A percentile compares a stretch with the other conserved stretches of the same genome.
These are phyloP conservation scores for Plebejus melissa DNA, from an alignment of 2,888 invertebrate species.

Conservation along the genomic window DNA sequence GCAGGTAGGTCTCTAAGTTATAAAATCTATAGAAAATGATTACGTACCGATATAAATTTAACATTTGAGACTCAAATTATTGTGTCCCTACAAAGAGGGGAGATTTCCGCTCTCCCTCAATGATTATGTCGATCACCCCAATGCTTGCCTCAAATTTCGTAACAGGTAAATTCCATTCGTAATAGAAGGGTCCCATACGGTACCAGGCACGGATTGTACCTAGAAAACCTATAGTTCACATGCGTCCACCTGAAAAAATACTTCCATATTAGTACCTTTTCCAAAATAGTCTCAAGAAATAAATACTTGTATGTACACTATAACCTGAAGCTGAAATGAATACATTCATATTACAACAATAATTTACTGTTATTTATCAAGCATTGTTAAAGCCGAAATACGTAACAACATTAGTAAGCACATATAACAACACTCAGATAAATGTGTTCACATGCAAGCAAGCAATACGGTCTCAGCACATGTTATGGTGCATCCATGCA, in stretches of 20 bases:
- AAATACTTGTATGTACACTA: neutral
- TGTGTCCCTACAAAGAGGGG: neutral
- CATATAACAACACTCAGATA: neutral
- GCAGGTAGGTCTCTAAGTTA: constrained; percentile 56
- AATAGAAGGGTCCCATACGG: constrained; percentile 51
- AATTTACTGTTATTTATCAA: neutral
- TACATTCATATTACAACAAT: neutral
- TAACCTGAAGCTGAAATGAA: constrained; percentile 1
- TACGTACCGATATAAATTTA: constrained; percentile 32
- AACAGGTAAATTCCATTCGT: constrained; percentile 44
- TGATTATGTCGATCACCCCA: constrained; percentile 39
- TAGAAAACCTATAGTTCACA: constrained; percentile 12
- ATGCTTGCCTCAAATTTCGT: constrained; percentile 57
- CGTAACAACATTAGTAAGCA: neutral
- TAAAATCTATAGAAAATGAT: neutral
- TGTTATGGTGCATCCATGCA: constrained; percentile 52
- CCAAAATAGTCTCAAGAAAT: constrained; percentile 4
- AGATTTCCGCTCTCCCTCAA: constrained; percentile 47
- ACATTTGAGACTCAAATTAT: constrained; percentile 6
- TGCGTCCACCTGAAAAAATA: neutral
- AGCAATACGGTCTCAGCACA: constrained; percentile 28
- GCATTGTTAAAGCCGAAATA: neutral
- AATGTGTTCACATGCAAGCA: neutral
- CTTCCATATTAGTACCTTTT: neutral
- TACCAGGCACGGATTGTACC: constrained; percentile 64